A percentile compares a stretch with the other conserved stretches of the same genome.
These are phyloP conservation scores for Fukomys damarensis DNA, from an alignment of 2,113 vertebrate species.

Conservation along the genomic window DNA sequence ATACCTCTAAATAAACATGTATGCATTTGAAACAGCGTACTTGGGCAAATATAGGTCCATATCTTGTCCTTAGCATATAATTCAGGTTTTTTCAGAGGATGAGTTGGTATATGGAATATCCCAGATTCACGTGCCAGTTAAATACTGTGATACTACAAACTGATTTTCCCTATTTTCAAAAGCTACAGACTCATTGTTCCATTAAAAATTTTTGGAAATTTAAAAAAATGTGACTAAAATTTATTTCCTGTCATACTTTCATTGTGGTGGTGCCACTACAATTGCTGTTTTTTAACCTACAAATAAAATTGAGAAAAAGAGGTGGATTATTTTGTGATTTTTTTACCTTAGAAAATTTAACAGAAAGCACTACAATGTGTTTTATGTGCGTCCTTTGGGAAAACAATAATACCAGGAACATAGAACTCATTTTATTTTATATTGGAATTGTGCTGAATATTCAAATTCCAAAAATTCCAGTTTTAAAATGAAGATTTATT, in stretches of 20 bases:
- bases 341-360: background rate
- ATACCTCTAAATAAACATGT: background rate
- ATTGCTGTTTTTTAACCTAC: background rate
- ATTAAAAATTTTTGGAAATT: conserved; percentile 15
- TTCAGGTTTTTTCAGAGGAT: background rate
- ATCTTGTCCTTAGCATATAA: background rate
- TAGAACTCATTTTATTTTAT: background rate
- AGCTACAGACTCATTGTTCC: background rate
- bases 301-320: background rate
- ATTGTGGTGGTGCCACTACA: background rate
- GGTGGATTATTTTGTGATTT: background rate
- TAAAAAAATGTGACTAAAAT: background rate
- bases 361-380: background rate
- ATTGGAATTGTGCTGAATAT: background rate
- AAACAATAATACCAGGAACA: background rate
- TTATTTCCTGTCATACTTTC: background rate
- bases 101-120: background rate
- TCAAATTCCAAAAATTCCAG: background rate
- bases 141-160: background rate
- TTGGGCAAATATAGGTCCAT: background rate
- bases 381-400: background rate
- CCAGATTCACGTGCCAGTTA: conserved; percentile 22
- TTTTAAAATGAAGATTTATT: background rate
- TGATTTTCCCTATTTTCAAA: background rate
- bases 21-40: background rate